A percentile compares a stretch with the other conserved stretches of the same genome.
phyloP scores from a whole-genome alignment of 2,888 invertebrate genomes.

The Pristionchus mayeri region DNA sequence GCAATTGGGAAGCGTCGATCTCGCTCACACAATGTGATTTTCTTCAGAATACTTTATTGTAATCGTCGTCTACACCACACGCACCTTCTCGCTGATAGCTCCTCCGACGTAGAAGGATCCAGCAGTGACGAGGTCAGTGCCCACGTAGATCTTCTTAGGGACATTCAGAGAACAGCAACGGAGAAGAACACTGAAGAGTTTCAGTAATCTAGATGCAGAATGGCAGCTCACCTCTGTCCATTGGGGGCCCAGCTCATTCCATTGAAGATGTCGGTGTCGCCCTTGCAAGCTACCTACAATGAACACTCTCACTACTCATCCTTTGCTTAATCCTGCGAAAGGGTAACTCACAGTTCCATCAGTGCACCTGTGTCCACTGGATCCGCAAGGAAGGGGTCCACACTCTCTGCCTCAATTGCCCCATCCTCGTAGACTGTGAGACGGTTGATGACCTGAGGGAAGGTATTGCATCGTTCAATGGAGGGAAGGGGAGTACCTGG shows the following conservation, averaged over 20 bases:
- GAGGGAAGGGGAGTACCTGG: conserved; percentile 54
- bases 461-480: neutral
- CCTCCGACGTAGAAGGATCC: conserved; percentile 74
- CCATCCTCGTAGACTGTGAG: conserved; percentile 75
- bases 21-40: conserved; percentile 15
- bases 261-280: conserved; percentile 68
- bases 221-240: conserved; percentile 65
- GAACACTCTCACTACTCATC: neutral
- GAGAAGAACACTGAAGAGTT: conserved; percentile 64
- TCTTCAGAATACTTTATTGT: neutral
- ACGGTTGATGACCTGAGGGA: conserved; percentile 70
- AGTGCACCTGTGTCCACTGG: conserved; percentile 60
- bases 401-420: conserved; percentile 75
- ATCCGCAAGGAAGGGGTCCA: conserved; percentile 75
- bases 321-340: neutral
- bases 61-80: neutral
- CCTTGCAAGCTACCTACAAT: conserved; percentile 58
- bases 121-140: conserved; percentile 71
- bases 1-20: conserved; percentile 3
- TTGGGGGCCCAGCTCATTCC: conserved; percentile 75
- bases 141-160: conserved; percentile 72
- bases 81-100: conserved; percentile 62
- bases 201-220: neutral
- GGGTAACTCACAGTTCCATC: conserved; percentile 27
- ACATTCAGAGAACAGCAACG: conserved; percentile 70